phyloP scores from a whole-genome alignment of 2,888 invertebrate species.

The Leptopilina syphax region DNA sequence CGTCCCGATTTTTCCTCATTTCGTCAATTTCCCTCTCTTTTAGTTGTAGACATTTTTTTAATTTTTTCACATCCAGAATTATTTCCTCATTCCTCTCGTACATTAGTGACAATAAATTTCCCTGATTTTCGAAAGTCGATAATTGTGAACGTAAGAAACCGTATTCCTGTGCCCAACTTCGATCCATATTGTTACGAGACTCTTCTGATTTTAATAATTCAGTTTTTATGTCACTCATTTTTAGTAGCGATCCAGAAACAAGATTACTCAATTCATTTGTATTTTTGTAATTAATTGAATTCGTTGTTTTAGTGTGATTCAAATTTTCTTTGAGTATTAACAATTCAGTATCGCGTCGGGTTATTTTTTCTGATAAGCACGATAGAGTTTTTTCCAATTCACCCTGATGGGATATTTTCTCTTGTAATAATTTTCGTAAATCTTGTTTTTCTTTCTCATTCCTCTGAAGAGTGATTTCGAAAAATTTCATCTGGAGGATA shows the following conservation, averaged over 20 bases:
- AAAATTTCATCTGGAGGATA: slow-evolving; percentile 44
- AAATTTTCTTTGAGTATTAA: slow-evolving; percentile 56
- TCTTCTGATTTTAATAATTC: slow-evolving; percentile 61
- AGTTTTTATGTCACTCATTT: slow-evolving; percentile 57
- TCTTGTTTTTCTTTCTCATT: slow-evolving; percentile 58
- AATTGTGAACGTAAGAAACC: slow-evolving; percentile 57
- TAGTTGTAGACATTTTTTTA: slow-evolving; percentile 60
- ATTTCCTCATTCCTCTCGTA: slow-evolving; percentile 56
- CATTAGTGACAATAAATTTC: slow-evolving; percentile 59
- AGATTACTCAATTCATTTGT: slow-evolving; percentile 59
- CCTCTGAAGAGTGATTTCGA: slow-evolving; percentile 57
- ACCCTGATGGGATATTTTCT: slow-evolving; percentile 57
- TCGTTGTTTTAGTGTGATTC: slow-evolving; percentile 50
- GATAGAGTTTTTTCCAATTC: slow-evolving; percentile 60
- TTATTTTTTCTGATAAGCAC: slow-evolving; percentile 55
- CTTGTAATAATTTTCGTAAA: slow-evolving; percentile 54
- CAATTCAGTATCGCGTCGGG: slow-evolving; percentile 62
- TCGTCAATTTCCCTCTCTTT: slow-evolving; percentile 63
- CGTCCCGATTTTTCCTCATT: slow-evolving; percentile 63
- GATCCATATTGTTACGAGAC: slow-evolving; percentile 59
- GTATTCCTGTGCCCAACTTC: slow-evolving; percentile 59
- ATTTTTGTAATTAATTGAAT: slow-evolving; percentile 59
- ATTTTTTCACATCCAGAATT: slow-evolving; percentile 58
- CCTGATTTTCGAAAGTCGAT: slow-evolving; percentile 61
- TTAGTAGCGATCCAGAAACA: slow-evolving; percentile 57